A percentile compares a stretch with the other conserved stretches of the same genome.
Evolutionary conservation across 2,888 invertebrate genomes (phyloP).

Genomic region (Erebia palarica): DNA sequence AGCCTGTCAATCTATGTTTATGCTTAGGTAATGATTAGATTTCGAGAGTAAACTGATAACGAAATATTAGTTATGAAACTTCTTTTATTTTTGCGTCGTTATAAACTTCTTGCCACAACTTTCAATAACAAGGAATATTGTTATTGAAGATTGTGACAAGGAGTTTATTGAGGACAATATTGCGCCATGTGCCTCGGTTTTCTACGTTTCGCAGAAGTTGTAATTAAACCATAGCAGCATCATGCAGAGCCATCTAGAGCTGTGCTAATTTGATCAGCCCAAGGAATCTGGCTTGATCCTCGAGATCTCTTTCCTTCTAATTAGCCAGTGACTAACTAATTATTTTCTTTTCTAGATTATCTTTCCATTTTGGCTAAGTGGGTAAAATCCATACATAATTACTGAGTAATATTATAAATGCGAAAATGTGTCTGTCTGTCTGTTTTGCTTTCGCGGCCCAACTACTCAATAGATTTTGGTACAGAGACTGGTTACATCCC

Average conservation of each 20-base stretch:
- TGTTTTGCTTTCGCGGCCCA: too few relatives aligned
- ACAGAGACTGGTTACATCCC: too few relatives aligned
- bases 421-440: too few relatives aligned
- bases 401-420: too few relatives aligned
- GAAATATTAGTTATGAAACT: not conserved
- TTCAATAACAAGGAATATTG: too few relatives aligned
- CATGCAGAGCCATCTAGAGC: not conserved
- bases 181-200: not conserved
- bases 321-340: too few relatives aligned
- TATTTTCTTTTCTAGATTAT: not conserved
- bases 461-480: too few relatives aligned
- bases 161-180: not conserved
- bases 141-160: not conserved
- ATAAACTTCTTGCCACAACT: too few relatives aligned
- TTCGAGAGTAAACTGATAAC: not conserved
- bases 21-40: conserved; percentile 4
- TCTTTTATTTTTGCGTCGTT: not conserved
- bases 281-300: not conserved
- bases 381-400: too few relatives aligned
- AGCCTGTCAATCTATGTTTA: conserved; percentile 3
- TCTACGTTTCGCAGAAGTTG: not conserved
- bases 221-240: not conserved
- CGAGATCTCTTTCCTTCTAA: not conserved
- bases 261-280: not conserved
- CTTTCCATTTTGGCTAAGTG: too few relatives aligned